These are phyloP conservation scores for Dryas iulia DNA, from an alignment of 1,140 invertebrate species.

Conservation along the genomic window DNA sequence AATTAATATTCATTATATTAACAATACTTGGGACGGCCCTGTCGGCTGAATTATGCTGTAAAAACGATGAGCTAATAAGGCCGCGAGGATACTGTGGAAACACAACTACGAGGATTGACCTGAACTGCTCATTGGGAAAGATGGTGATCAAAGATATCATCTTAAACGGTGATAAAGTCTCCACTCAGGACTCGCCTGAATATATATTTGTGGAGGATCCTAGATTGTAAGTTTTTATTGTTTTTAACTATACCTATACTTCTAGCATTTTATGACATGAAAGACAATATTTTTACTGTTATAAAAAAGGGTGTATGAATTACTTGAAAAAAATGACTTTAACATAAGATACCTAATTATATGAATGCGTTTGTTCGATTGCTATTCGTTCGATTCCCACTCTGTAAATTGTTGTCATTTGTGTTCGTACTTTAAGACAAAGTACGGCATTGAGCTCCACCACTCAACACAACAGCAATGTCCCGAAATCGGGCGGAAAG, in stretches of 20 bases:
- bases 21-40: slow-evolving; percentile 33
- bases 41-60: slow-evolving; percentile 48
- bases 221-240: slow-evolving; percentile 46
- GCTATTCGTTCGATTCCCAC: too few relatives aligned
- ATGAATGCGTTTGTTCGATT: too few relatives aligned
- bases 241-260: background rate
- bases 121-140: slow-evolving; percentile 54
- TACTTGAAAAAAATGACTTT: too few relatives aligned
- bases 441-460: too few relatives aligned
- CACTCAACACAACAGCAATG: too few relatives aligned
- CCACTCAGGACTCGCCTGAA: slow-evolving; percentile 55
- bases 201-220: slow-evolving; percentile 62
- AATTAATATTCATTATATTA: slow-evolving; percentile 46
- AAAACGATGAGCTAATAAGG: slow-evolving; percentile 38
- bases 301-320: too few relatives aligned
- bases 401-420: too few relatives aligned
- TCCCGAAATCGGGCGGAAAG: too few relatives aligned
- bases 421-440: too few relatives aligned
- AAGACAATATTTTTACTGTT: too few relatives aligned
- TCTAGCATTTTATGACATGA: background rate
- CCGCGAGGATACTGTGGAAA: slow-evolving; percentile 43
- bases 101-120: slow-evolving; percentile 20
- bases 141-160: slow-evolving; percentile 58
- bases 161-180: slow-evolving; percentile 53
- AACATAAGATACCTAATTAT: too few relatives aligned